Percentiles rank a stretch among this genome's conserved stretches.
Evolutionary conservation across 2,888 invertebrate genomes (phyloP).

Genomic region (Metopia argyrocephala): DNA sequence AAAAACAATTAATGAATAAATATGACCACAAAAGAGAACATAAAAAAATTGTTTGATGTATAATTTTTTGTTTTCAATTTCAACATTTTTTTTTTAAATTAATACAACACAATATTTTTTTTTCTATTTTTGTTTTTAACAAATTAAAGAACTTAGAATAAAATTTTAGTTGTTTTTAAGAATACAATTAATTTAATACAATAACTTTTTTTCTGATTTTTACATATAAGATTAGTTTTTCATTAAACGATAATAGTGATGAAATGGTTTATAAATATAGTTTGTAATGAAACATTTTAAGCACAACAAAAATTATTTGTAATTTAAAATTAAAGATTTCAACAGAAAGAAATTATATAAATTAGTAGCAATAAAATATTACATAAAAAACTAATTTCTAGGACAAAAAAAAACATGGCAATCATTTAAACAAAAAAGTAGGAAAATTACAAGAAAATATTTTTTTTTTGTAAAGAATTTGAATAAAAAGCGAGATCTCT

Average conservation of each 20-base stretch:
- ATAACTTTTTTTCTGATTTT: not conserved
- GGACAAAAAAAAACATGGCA: conserved; percentile 38
- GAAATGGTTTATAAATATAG: too few species aligned
- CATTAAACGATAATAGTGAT: not conserved
- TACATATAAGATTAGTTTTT: not conserved
- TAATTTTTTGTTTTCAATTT: conserved; percentile 7
- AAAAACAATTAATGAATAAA: too few species aligned
- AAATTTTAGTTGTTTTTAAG: too few species aligned
- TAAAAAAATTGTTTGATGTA: conserved; percentile 29
- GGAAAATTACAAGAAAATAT: conserved; percentile 4
- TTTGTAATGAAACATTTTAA: too few species aligned
- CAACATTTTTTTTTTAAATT: conserved; percentile 49
- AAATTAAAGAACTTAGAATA: too few species aligned
- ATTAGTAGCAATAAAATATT: conserved; percentile 46
- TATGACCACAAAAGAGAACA: conserved; percentile 52
- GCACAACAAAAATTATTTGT: not conserved
- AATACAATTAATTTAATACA: not conserved
- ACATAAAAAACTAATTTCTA: conserved; percentile 29
- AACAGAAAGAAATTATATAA: conserved; percentile 29
- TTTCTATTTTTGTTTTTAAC: not conserved
- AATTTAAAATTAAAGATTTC: not conserved
- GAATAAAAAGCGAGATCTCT: conserved; percentile 57
- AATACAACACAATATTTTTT: conserved; percentile 50
- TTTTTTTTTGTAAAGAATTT: not conserved
- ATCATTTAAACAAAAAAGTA: conserved; percentile 45